Evolutionary conservation across 2,797 vertebrate species (phyloP).

Genomic region (Cynodonichthys magdalenae): DNA sequence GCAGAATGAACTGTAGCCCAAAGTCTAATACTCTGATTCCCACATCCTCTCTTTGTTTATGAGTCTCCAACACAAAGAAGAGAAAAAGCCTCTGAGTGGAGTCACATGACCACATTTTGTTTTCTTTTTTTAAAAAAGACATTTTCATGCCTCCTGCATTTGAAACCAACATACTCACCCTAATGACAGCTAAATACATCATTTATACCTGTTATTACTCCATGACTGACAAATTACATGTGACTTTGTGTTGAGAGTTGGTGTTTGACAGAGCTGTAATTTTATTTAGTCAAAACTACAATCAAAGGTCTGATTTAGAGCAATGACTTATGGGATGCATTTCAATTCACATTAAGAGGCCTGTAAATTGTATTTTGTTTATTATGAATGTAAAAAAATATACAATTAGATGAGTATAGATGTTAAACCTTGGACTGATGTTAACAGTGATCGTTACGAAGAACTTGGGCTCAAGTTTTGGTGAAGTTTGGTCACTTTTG

Average conservation of each 20-base stretch:
- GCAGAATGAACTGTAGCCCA: not conserved
- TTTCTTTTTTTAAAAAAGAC: slow-evolving; percentile 20
- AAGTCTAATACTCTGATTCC: not conserved
- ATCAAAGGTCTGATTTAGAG: not conserved
- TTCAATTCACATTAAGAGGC: not conserved
- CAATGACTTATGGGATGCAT: not conserved
- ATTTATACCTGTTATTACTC: slow-evolving; percentile 3
- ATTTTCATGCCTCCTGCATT: slow-evolving; percentile 4
- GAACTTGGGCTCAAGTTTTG: no score
- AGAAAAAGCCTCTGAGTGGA: slow-evolving; percentile 4
- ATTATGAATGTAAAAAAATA: not conserved
- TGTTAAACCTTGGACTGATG: not conserved
- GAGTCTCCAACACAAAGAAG: not conserved
- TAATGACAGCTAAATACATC: slow-evolving; percentile 13
- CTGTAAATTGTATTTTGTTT: not conserved
- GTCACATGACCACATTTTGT: slow-evolving; percentile 6
- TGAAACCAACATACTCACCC: slow-evolving; percentile 1
- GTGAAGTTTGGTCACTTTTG: no score
- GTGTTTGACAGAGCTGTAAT: slow-evolving; percentile 12
- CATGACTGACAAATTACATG: slow-evolving; percentile 8
- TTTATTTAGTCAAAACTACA: slow-evolving; percentile 16
- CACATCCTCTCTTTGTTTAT: slow-evolving; percentile 16
- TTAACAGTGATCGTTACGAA: no score
- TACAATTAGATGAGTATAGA: not conserved
- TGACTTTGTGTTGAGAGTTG: not conserved